Conservation (phyloP, 1,140 invertebrate species). For the Anoplophora glabripennis region DNA sequence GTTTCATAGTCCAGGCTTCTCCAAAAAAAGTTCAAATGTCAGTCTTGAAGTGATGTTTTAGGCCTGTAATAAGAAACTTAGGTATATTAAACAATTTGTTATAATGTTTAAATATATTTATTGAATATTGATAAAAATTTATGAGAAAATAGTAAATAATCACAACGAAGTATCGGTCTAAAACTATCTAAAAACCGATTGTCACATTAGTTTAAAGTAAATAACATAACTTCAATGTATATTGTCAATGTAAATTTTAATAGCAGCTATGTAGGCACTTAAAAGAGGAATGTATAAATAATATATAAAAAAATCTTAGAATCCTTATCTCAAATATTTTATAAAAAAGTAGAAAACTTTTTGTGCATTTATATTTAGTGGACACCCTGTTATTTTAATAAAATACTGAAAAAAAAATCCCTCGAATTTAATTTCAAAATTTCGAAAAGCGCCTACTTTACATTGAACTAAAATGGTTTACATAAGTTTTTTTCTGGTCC, state of each 20-base stretch:
- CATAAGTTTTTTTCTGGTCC: too few relatives aligned
- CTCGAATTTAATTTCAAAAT: too few relatives aligned
- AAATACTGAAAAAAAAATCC: too few relatives aligned
- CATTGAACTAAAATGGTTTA: too few relatives aligned
- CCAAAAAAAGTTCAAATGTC: constrained; percentile 51
- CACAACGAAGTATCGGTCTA: constrained; percentile 27
- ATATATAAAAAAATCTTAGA: too few relatives aligned
- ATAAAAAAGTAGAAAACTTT: constrained; percentile 18
- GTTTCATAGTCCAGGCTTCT: constrained; percentile 48
- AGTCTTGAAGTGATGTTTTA: constrained; percentile 47
- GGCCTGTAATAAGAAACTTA: constrained; percentile 48
- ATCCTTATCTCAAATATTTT: constrained; percentile 10
- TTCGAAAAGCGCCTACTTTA: too few relatives aligned
- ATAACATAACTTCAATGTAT: constrained; percentile 15
- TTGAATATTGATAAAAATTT: constrained; percentile 33
- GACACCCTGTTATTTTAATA: too few relatives aligned
- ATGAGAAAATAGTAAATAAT: constrained; percentile 32
- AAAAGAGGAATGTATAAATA: constrained; percentile 24
- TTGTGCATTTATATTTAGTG: neutral
- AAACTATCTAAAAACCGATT: constrained; percentile 30
- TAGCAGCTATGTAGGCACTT: constrained; percentile 27
- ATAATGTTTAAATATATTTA: constrained; percentile 30
- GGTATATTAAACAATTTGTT: constrained; percentile 39
- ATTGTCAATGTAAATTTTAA: constrained; percentile 27
- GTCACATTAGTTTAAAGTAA: constrained; percentile 14